Evolutionary conservation across 2,797 vertebrate species (phyloP).

Genomic region (Leptodactylus fallax): DNA sequence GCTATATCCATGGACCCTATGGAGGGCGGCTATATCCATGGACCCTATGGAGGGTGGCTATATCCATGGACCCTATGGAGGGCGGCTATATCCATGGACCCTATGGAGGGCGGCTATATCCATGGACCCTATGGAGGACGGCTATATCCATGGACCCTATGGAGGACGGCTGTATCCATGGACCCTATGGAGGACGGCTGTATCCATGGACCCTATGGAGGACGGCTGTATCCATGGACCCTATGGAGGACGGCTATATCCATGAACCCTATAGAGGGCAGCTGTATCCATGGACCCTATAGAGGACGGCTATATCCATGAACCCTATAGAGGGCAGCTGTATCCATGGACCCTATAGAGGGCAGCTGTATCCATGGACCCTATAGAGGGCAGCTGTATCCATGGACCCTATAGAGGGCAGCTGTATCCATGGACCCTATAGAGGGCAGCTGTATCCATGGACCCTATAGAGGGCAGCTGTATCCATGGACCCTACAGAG

Average conservation of each 20-base stretch:
- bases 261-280: background rate
- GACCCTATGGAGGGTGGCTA: too few species aligned
- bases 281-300: background rate
- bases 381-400: background rate
- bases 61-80: too few species aligned
- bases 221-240: too few species aligned
- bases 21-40: background rate
- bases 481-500: background rate
- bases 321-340: background rate
- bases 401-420: background rate
- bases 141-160: background rate
- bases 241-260: background rate
- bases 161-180: background rate
- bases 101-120: too few species aligned
- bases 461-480: background rate
- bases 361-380: too few species aligned
- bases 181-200: background rate
- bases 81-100: background rate
- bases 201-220: background rate
- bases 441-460: background rate
- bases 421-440: background rate
- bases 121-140: background rate
- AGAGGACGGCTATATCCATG: background rate
- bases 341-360: too few species aligned
- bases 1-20: too few species aligned